Evolutionary conservation across 2,888 invertebrate species (phyloP), one percentile per base, ranked within the genome.

Genomic region (Polietes domitor): DNA sequence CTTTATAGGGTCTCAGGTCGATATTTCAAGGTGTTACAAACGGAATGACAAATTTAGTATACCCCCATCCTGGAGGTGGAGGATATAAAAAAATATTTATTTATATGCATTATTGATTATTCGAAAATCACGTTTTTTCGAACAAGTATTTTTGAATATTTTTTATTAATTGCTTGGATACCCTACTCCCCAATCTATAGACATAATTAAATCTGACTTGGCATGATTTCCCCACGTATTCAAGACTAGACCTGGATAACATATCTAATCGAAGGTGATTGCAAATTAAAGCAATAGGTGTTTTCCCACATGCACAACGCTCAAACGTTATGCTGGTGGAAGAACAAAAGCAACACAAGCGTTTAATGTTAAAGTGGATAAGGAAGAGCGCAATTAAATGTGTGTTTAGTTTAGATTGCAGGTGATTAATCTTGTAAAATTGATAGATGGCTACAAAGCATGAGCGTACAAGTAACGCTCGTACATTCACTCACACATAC

Each of bases 401-500:
- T 53, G 21, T 79, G 61, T 83, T 83, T 73, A 61, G 76, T 76
- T 68, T 50, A 77, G 79, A 83, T 83, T 76, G 73, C 72, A 24
- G 72, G 72, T 79, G 82, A 83, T 83, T 83, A 79, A 83, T 83
- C 82, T 72, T 77, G 53, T 37, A 71, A 61, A 71, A 75, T 80
- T 80, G 80, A 80, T 80, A 50, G 75, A 80, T 80, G 55, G 50
- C 71, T 61, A 26, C 19, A 74, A 63, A 80, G 41, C 75, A 71
- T 75, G 75, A 24, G 65, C 15, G 72, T 21, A 6, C 1, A 15
- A 15, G 41, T 9, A 43, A 26, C 21, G 21, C 26, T 28, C 19
- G 32, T 58, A 6, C 15, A 37, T 12, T 17, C n/a, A 55, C 37
- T 17, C 17, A 72, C 19, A 63, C 9, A 2, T 5, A 28, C 47